Evolutionary conservation across 2,797 vertebrate species (phyloP), one percentile per base, ranked within the genome.

Genomic region (Lacerta agilis): DNA sequence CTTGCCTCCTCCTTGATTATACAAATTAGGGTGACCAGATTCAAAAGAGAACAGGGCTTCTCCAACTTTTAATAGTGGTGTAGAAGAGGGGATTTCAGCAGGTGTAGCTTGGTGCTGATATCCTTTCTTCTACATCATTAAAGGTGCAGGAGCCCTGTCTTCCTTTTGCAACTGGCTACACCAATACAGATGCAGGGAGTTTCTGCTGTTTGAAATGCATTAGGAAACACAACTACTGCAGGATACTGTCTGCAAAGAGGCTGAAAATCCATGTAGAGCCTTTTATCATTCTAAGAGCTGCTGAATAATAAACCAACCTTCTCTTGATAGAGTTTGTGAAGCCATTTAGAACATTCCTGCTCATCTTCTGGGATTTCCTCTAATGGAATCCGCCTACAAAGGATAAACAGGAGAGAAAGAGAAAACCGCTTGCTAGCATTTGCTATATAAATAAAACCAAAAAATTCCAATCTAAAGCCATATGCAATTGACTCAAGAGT

Each of bases 291-390:
- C 3, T 1, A 69, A 58, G 15, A 76, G 33, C 29, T 43, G 61
- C 61, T 81, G 43, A 75, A 85, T 81, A 77, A 58, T 81, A 49
- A 77, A 79, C 96, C 93, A 79, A 99, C 99, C 98, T 99, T 99
- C 95, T 99, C 98, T 96, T 99, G 98, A 95, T 99, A 99, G 3
- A 99, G 97, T 92, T 97, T 98, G 94, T 99, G 98, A 10, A 99
- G 98, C 99, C 99, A 99, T 73, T 96, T 95, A 0, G 98, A 97
- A 91, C 98, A 99, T 86, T 97, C 96, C 2, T 96, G 95, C 88
- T 99, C 99, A 3, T 97, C 98, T 83, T 99, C 98, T 1, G 99
- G 99, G 90, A 99, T 94, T 2, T 95, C 95, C 80, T 98, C 98
- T 41, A 99, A 95, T 4, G 99, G 98, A 95, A 99, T 99, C 89